phyloP scores from a whole-genome alignment of 2,797 vertebrate genomes.

The Hephaestus fuliginosus region DNA sequence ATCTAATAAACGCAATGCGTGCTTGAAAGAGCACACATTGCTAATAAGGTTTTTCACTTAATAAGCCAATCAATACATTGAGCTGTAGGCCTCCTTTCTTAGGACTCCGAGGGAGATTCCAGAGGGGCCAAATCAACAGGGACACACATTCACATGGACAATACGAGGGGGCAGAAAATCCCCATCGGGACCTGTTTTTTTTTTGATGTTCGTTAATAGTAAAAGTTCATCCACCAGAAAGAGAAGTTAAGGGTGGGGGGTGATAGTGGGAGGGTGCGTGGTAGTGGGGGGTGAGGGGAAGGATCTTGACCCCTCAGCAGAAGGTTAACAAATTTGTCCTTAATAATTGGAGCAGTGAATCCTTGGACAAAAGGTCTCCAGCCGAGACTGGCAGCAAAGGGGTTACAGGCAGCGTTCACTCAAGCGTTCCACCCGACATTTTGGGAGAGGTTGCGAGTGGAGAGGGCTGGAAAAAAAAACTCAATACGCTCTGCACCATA shows the following conservation, averaged over 20 bases:
- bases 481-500: constrained; percentile 84
- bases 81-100: constrained; percentile 67
- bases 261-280: constrained; percentile 43
- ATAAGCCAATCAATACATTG: constrained; percentile 86
- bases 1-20: constrained; percentile 60
- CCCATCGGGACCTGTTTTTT: constrained; percentile 62
- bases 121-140: constrained; percentile 77
- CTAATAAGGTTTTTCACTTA: constrained; percentile 83
- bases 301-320: constrained; percentile 79
- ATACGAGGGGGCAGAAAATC: constrained; percentile 72
- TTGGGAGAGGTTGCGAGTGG: constrained; percentile 61
- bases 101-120: constrained; percentile 63
- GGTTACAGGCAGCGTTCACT: constrained; percentile 80
- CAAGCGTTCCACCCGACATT: constrained; percentile 82
- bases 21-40: constrained; percentile 69
- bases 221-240: constrained; percentile 83
- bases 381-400: constrained; percentile 79
- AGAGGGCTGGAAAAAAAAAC: constrained; percentile 64
- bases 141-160: constrained; percentile 79
- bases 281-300: constrained; percentile 40
- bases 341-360: constrained; percentile 86
- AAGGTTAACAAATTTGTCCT: constrained; percentile 87
- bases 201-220: constrained; percentile 74
- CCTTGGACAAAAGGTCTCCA: constrained; percentile 85
- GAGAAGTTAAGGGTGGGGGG: constrained; percentile 54